Conservation (phyloP, 2,888 invertebrate species). For the Meteorus cinctellus region DNA sequence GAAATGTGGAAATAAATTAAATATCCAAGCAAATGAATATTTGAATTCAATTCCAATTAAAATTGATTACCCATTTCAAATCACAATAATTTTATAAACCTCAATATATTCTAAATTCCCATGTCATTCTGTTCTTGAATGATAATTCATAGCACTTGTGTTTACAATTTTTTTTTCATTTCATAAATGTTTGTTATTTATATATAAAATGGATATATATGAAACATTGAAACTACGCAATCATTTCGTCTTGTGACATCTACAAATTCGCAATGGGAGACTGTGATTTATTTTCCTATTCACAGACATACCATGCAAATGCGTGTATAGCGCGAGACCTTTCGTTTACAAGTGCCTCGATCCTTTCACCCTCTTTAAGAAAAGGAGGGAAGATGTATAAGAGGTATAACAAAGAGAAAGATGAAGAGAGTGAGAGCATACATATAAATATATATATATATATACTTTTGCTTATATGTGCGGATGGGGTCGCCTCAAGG, state of each 20-base stretch:
- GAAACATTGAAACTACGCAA: slow-evolving; percentile 47
- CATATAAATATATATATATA: slow-evolving; percentile 7
- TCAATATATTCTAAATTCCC: too few species aligned
- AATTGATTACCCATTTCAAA: too few species aligned
- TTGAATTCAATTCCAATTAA: too few species aligned
- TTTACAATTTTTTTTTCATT: too few species aligned
- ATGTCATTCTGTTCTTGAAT: too few species aligned
- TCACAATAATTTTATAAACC: too few species aligned
- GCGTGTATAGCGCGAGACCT: slow-evolving; percentile 42
- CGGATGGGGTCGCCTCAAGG: slow-evolving; percentile 23
- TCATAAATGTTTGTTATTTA: too few species aligned
- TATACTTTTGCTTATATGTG: background rate
- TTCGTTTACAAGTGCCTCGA: slow-evolving; percentile 36
- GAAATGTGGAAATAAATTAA: too few species aligned
- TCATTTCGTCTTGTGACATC: slow-evolving; percentile 54
- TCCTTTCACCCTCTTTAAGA: slow-evolving; percentile 44
- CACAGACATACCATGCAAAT: slow-evolving; percentile 53
- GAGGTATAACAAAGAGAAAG: background rate
- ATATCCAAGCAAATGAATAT: too few species aligned
- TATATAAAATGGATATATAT: background rate
- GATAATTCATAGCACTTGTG: too few species aligned
- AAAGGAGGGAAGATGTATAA: background rate
- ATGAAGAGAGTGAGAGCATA: background rate
- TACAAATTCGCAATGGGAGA: slow-evolving; percentile 55
- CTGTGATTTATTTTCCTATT: slow-evolving; percentile 56